Evolutionary conservation across 1,140 invertebrate genomes (phyloP).

Genomic region (Araneus ventricosus): DNA sequence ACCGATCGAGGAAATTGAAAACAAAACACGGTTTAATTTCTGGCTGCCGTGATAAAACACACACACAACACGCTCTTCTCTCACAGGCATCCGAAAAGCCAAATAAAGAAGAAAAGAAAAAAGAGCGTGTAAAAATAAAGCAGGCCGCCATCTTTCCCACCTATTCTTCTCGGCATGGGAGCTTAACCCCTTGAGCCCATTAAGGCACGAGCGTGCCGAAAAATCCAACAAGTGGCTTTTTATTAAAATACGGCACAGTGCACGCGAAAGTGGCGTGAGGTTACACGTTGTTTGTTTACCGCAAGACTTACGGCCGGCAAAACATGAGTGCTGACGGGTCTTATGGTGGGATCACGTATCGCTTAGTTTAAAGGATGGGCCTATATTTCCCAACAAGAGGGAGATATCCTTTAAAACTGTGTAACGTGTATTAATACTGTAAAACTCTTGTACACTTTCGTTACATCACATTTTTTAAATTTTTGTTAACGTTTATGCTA

Average conservation of each 20-base stretch:
- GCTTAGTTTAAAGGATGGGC: too few relatives aligned
- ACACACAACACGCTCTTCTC: background rate
- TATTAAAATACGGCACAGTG: conserved; percentile 30
- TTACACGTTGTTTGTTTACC: background rate
- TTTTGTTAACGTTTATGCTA: too few relatives aligned
- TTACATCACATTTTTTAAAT: too few relatives aligned
- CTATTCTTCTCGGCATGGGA: conserved; percentile 51
- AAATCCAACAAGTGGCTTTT: conserved; percentile 42
- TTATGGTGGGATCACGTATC: too few relatives aligned
- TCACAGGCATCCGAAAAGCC: background rate
- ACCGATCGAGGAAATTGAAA: background rate
- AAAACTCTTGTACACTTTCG: too few relatives aligned
- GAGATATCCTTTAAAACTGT: too few relatives aligned
- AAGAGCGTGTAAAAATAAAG: conserved; percentile 26
- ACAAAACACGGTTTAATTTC: conserved; percentile 11
- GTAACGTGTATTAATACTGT: too few relatives aligned
- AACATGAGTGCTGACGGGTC: background rate
- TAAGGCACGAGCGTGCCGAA: conserved; percentile 34
- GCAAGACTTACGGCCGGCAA: background rate
- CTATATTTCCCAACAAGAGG: too few relatives aligned
- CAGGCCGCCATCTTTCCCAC: conserved; percentile 56
- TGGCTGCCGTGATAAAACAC: conserved; percentile 26
- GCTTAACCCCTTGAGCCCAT: conserved; percentile 48
- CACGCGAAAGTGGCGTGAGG: conserved; percentile 17
- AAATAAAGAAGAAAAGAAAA: conserved; percentile 16